phyloP scores from a whole-genome alignment of 2,888 invertebrate species.

The Cerastoderma edule region DNA sequence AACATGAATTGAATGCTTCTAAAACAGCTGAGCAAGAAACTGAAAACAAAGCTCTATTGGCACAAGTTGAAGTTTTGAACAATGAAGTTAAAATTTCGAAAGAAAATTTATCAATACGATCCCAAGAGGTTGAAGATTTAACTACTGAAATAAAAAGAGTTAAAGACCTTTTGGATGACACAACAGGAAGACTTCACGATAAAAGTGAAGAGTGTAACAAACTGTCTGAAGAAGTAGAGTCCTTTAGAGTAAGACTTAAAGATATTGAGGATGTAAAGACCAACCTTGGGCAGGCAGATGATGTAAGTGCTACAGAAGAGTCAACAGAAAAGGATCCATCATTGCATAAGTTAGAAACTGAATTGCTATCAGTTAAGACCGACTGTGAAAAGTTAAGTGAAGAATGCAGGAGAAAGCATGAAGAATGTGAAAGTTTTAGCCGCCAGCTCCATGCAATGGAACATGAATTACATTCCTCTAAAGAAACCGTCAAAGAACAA shows the following conservation, averaged over 20 bases:
- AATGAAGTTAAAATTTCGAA: conserved; percentile 38
- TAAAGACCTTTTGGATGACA: conserved; percentile 43
- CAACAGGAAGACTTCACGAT: conserved; percentile 38
- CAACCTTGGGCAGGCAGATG: too few species aligned
- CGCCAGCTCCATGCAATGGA: conserved; percentile 61
- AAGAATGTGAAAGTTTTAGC: conserved; percentile 58
- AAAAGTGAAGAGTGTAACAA: conserved; percentile 51
- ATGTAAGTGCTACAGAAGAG: too few species aligned
- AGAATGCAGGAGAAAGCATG: conserved; percentile 47
- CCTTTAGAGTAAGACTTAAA: conserved; percentile 34
- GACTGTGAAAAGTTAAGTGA: conserved; percentile 51
- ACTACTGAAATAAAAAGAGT: conserved; percentile 36
- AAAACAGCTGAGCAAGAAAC: conserved; percentile 52
- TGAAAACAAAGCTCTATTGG: conserved; percentile 33
- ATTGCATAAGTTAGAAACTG: conserved; percentile 25
- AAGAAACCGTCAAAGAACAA: conserved; percentile 57
- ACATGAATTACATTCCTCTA: conserved; percentile 52
- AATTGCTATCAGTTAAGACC: conserved; percentile 25
- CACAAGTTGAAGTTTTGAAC: conserved; percentile 50
- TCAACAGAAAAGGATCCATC: conserved; percentile 21
- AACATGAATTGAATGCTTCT: conserved; percentile 54
- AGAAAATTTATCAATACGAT: conserved; percentile 30
- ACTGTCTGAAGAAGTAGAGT: conserved; percentile 49
- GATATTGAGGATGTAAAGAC: conserved; percentile 27
- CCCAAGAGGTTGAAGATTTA: conserved; percentile 32